Percentiles rank a stretch among this genome's conserved stretches.
Evolutionary conservation across 2,888 invertebrate species (phyloP).

Genomic region (Agelastica alni): DNA sequence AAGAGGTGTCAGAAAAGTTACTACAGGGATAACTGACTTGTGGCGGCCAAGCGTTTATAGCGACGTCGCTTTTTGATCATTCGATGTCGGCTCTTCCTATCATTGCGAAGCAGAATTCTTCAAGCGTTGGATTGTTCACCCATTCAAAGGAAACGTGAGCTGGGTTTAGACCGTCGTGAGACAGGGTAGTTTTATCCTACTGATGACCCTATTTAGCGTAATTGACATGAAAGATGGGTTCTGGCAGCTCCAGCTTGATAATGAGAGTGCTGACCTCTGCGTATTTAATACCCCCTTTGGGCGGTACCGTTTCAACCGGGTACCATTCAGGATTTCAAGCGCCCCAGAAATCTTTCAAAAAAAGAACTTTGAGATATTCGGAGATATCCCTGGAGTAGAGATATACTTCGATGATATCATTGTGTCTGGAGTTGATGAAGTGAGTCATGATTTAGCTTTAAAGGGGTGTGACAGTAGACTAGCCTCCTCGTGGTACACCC

Average conservation of each 20-base stretch:
- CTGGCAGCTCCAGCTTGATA: slow-evolving; percentile 7
- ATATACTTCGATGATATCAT: neutral
- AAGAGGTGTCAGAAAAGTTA: too few species aligned
- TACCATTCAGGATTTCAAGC: slow-evolving; percentile 12
- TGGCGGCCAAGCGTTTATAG: too few species aligned
- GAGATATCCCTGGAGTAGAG: neutral
- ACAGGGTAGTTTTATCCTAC: too few species aligned
- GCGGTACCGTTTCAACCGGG: slow-evolving; percentile 7
- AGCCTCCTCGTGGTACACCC: too few species aligned
- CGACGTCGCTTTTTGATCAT: too few species aligned
- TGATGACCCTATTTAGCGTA: slow-evolving; percentile 22
- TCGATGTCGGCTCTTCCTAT: too few species aligned
- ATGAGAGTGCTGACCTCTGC: slow-evolving; percentile 11
- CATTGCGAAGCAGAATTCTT: too few species aligned
- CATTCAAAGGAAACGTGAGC: too few species aligned
- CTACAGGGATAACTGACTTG: too few species aligned
- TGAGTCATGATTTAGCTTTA: slow-evolving; percentile 2
- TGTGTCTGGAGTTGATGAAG: neutral
- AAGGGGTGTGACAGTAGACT: too few species aligned
- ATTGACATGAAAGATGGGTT: slow-evolving; percentile 25
- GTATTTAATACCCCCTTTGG: slow-evolving; percentile 38
- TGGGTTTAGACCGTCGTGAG: too few species aligned
- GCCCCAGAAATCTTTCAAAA: slow-evolving; percentile 17
- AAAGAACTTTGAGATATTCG: slow-evolving; percentile 9
- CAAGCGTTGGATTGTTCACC: too few species aligned